phyloP scores from a whole-genome alignment of 2,113 vertebrate genomes.

The Orthonyx spaldingii region DNA sequence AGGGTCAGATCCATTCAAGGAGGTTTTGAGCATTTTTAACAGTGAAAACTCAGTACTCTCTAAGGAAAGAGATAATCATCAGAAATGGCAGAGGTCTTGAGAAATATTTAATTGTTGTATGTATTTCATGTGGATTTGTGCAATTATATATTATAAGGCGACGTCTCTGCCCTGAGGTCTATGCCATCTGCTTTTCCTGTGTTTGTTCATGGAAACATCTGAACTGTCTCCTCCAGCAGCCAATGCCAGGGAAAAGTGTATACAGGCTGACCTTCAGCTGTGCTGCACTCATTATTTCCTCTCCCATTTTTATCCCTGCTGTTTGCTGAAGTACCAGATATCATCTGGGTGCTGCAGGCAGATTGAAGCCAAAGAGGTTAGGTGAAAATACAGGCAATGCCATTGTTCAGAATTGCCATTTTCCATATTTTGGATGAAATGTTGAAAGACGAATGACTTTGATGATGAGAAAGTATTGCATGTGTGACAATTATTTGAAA shows the following conservation, averaged over 20 bases:
- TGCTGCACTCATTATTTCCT: neutral
- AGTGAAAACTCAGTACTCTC: neutral
- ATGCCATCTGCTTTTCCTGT: neutral
- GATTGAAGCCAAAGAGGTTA: neutral
- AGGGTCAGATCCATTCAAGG: neutral
- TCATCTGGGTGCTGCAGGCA: neutral
- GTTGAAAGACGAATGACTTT: neutral
- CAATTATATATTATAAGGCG: neutral
- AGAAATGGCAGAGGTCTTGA: neutral
- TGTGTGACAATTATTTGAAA: neutral
- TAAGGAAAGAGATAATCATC: neutral
- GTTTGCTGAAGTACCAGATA: neutral
- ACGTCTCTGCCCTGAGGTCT: neutral
- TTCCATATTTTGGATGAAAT: neutral
- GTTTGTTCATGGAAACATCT: neutral
- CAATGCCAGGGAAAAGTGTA: neutral
- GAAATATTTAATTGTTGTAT: neutral
- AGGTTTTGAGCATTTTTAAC: neutral
- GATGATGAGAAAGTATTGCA: neutral
- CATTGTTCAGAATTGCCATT: neutral
- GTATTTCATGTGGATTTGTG: neutral
- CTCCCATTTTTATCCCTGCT: neutral
- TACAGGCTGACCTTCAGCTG: neutral
- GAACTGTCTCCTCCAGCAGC: neutral
- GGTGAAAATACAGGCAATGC: neutral